phyloP scores from a whole-genome alignment of 1,140 invertebrate species.

The Habropoda laboriosa region DNA sequence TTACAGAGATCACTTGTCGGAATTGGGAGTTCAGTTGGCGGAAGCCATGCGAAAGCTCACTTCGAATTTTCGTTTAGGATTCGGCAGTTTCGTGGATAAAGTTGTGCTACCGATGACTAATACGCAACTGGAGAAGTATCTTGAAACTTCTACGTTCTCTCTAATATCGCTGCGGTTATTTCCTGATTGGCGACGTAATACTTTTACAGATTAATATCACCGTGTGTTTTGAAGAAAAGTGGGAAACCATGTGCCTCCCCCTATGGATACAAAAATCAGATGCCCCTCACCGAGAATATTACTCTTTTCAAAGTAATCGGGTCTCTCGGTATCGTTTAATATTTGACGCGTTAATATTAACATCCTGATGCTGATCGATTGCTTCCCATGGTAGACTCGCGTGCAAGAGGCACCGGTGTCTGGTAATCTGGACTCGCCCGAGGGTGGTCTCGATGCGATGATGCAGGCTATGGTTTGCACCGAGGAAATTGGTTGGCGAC shows the following conservation, averaged over 20 bases:
- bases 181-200: neutral
- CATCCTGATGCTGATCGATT: neutral
- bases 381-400: constrained; percentile 65
- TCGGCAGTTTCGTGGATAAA: constrained; percentile 96
- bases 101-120: constrained; percentile 90
- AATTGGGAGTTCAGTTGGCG: constrained; percentile 85
- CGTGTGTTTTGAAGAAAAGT: constrained; percentile 80
- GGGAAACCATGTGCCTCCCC: constrained; percentile 83
- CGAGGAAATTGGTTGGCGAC: constrained; percentile 85
- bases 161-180: neutral
- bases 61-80: constrained; percentile 90
- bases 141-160: neutral
- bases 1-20: constrained; percentile 86
- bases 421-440: constrained; percentile 87
- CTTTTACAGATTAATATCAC: constrained; percentile 80
- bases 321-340: neutral
- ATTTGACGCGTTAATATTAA: neutral
- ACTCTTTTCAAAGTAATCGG: constrained; percentile 81
- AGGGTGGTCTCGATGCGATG: constrained; percentile 91
- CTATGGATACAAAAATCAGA: constrained; percentile 87
- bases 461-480: constrained; percentile 88
- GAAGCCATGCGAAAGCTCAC: constrained; percentile 89
- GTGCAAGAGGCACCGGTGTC: constrained; percentile 83
- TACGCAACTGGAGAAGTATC: constrained; percentile 82
- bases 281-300: constrained; percentile 85